A percentile compares a stretch with the other conserved stretches of the same genome.
Evolutionary conservation across 2,797 vertebrate species (phyloP).

Genomic region (Falco naumanni): DNA sequence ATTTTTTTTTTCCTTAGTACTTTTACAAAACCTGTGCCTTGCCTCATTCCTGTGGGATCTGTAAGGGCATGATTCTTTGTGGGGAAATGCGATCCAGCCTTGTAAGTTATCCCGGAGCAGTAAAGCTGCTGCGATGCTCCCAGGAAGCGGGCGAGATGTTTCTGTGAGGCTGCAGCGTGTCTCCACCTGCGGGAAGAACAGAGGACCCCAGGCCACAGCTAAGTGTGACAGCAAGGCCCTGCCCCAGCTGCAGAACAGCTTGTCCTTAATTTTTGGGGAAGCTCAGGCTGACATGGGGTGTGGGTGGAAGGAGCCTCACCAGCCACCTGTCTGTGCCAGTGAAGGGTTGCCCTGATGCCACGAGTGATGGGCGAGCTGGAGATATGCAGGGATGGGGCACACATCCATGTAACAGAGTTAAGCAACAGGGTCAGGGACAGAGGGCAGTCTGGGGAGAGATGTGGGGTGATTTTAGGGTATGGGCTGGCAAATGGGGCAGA

Average conservation of each 20-base stretch:
- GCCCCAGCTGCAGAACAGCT: neutral
- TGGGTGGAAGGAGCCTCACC: neutral
- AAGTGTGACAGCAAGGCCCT: neutral
- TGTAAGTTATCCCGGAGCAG: neutral
- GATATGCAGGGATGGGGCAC: neutral
- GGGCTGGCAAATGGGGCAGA: neutral
- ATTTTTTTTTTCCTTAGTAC: neutral
- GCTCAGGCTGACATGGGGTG: neutral
- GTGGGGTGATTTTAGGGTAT: neutral
- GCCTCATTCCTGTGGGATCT: neutral
- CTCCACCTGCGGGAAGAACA: accelerated
- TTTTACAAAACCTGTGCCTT: neutral
- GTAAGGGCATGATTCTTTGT: accelerated
- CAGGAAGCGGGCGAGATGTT: neutral
- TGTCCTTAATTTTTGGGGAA: neutral
- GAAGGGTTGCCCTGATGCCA: neutral
- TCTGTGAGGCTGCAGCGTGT: accelerated
- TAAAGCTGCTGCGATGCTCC: neutral
- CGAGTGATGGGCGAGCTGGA: accelerated
- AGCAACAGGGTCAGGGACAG: neutral
- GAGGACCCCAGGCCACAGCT: neutral
- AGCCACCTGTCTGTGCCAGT: accelerated
- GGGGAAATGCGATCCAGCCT: accelerated
- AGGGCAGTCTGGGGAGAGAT: neutral
- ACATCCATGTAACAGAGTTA: neutral